phyloP scores from a whole-genome alignment of 2,797 vertebrate species.

The Prionace glauca region DNA sequence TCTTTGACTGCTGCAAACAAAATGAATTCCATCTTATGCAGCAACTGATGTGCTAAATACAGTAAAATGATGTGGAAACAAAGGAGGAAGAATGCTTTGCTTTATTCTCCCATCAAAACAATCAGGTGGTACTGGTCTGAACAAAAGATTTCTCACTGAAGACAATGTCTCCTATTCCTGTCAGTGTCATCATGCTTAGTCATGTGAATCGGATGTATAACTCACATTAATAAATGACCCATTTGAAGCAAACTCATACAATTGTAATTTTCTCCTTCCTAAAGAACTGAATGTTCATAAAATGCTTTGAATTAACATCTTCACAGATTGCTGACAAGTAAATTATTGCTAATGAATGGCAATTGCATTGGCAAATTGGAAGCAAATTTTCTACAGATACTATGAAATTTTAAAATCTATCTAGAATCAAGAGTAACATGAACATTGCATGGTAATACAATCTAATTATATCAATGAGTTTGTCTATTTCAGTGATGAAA shows the following conservation, averaged over 20 bases:
- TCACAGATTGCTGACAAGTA: constrained; percentile 28
- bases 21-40: not conserved
- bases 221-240: constrained; percentile 31
- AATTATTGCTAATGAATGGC: constrained; percentile 9
- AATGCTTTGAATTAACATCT: constrained; percentile 37
- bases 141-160: not conserved
- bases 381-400: constrained; percentile 1
- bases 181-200: not conserved
- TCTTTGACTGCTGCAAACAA: constrained; percentile 19
- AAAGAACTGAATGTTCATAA: constrained; percentile 31
- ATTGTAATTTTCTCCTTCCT: constrained; percentile 30
- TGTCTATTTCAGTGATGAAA: not conserved
- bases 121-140: not conserved
- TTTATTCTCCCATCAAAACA: constrained; percentile 27
- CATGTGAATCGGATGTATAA: constrained; percentile 16
- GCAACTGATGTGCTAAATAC: not conserved
- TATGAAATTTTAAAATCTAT: not conserved
- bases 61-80: not conserved
- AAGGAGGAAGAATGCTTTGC: not conserved
- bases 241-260: constrained; percentile 29
- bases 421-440: not conserved
- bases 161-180: constrained; percentile 14
- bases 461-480: not conserved
- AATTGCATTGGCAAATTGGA: constrained; percentile 27
- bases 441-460: not conserved